These are phyloP conservation scores for Chaetorhynchus papuensis DNA, from an alignment of 2,113 vertebrate genomes.

Conservation along the genomic window DNA sequence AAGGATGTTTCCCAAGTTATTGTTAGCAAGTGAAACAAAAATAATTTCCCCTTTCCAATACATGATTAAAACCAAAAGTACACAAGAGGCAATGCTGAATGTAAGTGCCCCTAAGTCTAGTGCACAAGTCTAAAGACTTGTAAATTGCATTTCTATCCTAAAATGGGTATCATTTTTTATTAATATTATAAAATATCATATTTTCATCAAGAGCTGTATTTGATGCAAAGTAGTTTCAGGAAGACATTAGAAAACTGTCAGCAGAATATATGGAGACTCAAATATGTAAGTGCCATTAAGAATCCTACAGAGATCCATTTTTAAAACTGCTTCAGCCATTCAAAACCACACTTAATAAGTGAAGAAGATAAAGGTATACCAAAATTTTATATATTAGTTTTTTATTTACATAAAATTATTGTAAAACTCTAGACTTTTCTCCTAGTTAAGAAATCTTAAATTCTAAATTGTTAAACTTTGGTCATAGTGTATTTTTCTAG, in stretches of 20 bases:
- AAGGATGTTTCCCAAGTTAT: not conserved
- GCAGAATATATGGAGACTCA: not conserved
- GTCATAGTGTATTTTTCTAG: not conserved
- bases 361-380: not conserved
- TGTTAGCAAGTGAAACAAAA: not conserved
- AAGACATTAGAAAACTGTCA: not conserved
- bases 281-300: not conserved
- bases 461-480: not conserved
- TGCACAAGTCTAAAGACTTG: not conserved
- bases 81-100: not conserved
- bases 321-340: not conserved
- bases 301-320: not conserved
- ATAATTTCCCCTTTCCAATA: not conserved
- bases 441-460: not conserved
- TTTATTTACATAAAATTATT: not conserved
- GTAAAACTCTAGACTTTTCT: not conserved
- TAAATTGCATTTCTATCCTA: not conserved
- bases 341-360: not conserved
- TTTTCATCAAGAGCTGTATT: not conserved
- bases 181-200: not conserved
- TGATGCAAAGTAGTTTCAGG: not conserved
- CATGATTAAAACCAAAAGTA: not conserved
- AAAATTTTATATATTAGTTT: not conserved
- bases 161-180: not conserved
- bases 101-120: not conserved